Evolutionary conservation across 2,113 vertebrate species (phyloP).

Genomic region (Rhadina sibilatrix): DNA sequence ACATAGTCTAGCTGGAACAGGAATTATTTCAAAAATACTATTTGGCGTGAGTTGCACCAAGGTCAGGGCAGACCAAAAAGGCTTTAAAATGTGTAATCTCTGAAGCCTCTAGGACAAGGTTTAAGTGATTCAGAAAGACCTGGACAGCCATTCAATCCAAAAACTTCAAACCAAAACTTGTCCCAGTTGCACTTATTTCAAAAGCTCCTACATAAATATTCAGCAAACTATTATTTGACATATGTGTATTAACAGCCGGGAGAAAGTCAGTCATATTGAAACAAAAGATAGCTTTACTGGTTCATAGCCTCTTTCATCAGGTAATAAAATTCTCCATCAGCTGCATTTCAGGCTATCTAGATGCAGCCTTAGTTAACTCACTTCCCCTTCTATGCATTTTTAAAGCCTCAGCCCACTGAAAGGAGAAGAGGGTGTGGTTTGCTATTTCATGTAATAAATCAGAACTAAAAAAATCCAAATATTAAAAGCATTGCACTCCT

Average conservation of each 20-base stretch:
- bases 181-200: neutral
- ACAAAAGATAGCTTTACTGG: neutral
- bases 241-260: neutral
- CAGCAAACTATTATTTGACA: neutral
- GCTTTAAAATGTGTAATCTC: neutral
- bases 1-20: neutral
- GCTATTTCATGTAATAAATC: neutral
- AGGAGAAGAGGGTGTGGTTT: slow-evolving; percentile 56
- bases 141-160: neutral
- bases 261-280: neutral
- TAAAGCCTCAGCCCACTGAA: neutral
- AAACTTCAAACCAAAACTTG: neutral
- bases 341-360: neutral
- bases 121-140: neutral
- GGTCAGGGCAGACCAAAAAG: neutral
- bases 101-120: neutral
- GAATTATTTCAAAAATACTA: neutral
- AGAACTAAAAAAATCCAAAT: neutral
- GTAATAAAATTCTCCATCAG: neutral
- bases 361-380: neutral
- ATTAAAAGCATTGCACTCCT: neutral
- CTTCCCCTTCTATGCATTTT: neutral
- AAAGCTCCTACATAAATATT: neutral
- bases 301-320: neutral
- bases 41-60: neutral